Conservation (phyloP, 2,797 vertebrate species). For the Anabas testudineus region DNA sequence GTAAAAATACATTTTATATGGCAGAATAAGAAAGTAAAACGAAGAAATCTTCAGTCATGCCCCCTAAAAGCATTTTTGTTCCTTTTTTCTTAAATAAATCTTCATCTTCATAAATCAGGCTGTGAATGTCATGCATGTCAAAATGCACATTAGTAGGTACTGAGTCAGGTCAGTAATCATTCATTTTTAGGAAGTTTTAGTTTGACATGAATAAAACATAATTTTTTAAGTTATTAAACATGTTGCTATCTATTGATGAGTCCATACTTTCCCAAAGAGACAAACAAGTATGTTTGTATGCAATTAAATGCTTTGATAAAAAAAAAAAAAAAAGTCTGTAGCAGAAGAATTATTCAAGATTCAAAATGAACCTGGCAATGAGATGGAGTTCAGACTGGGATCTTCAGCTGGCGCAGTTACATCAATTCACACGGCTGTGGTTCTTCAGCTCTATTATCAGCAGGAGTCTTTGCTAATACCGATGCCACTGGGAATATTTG, state of each 20-base stretch:
- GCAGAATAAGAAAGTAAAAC: neutral
- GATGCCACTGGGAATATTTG: constrained; percentile 4
- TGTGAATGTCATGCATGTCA: neutral
- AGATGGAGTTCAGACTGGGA: constrained; percentile 29
- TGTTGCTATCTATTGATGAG: neutral
- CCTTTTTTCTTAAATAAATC: too few relatives aligned
- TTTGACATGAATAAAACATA: neutral
- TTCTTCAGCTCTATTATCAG: constrained; percentile 12
- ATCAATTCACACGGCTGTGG: constrained; percentile 5
- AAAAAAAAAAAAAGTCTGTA: too few relatives aligned
- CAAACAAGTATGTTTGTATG: neutral
- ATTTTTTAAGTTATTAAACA: constrained; percentile 1
- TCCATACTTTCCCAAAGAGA: neutral
- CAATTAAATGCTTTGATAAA: constrained; percentile 3
- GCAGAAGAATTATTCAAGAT: too few relatives aligned
- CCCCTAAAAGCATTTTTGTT: neutral
- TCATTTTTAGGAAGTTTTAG: neutral
- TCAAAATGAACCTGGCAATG: constrained; percentile 12
- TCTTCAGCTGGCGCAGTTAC: constrained; percentile 19
- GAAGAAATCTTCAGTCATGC: neutral
- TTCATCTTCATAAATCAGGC: too few relatives aligned
- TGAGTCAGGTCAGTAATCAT: neutral
- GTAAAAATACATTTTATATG: constrained; percentile 7
- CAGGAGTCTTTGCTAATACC: constrained; percentile 17
- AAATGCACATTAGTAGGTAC: neutral